phyloP scores from a whole-genome alignment of 35 echinoderm and acorn worm genomes.

The Hemicentrotus pulcherrimus region DNA sequence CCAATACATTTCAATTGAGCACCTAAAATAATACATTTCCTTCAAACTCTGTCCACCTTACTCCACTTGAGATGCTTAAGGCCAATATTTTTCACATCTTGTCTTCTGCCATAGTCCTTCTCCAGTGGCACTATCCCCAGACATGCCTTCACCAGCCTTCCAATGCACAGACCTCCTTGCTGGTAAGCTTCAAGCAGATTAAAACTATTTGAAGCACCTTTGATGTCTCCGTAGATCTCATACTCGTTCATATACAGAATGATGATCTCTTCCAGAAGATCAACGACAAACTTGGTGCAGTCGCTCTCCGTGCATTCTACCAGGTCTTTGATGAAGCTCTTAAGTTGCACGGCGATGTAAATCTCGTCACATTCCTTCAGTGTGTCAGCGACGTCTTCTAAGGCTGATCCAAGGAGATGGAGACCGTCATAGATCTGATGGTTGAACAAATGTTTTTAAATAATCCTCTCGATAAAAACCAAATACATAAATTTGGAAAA shows the following conservation, averaged over 20 bases:
- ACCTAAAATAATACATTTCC: background rate
- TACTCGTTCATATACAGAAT: constrained; percentile 76
- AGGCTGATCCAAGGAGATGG: constrained; percentile 58
- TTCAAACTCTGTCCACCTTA: background rate
- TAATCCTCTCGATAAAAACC: background rate
- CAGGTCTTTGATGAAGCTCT: constrained; percentile 76
- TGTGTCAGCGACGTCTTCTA: constrained; percentile 63
- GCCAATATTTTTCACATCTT: background rate
- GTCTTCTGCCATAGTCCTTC: background rate
- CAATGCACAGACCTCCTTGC: constrained; percentile 79
- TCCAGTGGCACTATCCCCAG: background rate
- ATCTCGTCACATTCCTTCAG: constrained; percentile 60
- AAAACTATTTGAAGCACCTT: constrained; percentile 63
- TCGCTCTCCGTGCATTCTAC: constrained; percentile 57
- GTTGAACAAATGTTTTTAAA: background rate
- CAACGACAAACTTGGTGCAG: constrained; percentile 65
- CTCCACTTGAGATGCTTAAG: background rate
- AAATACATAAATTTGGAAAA: too few species aligned
- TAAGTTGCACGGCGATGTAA: constrained; percentile 59
- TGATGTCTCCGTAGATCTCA: constrained; percentile 80
- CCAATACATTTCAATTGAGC: too few species aligned
- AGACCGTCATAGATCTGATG: constrained; percentile 63
- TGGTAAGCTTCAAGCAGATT: constrained; percentile 66
- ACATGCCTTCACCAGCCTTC: constrained; percentile 70
- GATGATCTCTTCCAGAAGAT: constrained; percentile 55